A percentile compares a stretch with the other conserved stretches of the same genome.
These are phyloP conservation scores for Myocastor coypus DNA, from an alignment of 2,113 vertebrate species.

Conservation along the genomic window DNA sequence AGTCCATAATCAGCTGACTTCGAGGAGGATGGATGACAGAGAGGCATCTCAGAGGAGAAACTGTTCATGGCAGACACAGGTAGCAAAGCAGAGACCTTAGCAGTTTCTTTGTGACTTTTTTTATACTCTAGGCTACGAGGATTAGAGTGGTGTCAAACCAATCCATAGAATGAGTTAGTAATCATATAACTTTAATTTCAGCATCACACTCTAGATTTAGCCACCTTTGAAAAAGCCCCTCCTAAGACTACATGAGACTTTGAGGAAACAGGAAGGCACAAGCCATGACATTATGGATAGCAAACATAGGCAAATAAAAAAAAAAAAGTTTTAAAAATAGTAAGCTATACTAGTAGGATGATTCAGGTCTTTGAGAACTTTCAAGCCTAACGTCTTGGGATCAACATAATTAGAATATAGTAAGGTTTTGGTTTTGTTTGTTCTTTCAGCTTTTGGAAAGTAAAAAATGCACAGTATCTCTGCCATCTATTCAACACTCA, in stretches of 20 bases:
- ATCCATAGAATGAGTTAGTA: neutral
- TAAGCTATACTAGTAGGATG: neutral
- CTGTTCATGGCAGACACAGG: neutral
- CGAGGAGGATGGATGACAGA: neutral
- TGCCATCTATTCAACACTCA: slow-evolving; percentile 55
- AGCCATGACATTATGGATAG: neutral
- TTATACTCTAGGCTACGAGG: neutral
- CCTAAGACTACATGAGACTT: neutral
- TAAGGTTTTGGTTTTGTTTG: neutral
- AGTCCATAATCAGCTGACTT: neutral
- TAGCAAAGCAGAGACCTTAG: neutral
- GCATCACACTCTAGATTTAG: neutral
- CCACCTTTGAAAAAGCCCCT: neutral
- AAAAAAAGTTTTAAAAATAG: neutral
- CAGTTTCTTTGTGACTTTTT: neutral
- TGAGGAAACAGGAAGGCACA: neutral
- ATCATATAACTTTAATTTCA: neutral
- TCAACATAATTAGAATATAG: neutral
- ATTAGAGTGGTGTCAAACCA: neutral
- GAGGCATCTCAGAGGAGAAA: neutral
- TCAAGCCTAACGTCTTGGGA: neutral
- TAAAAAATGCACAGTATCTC: neutral
- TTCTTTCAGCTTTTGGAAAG: neutral
- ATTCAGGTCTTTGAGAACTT: slow-evolving; percentile 5
- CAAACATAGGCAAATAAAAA: neutral